Conservation (phyloP, 2,113 vertebrate species). For the Parus major region DNA sequence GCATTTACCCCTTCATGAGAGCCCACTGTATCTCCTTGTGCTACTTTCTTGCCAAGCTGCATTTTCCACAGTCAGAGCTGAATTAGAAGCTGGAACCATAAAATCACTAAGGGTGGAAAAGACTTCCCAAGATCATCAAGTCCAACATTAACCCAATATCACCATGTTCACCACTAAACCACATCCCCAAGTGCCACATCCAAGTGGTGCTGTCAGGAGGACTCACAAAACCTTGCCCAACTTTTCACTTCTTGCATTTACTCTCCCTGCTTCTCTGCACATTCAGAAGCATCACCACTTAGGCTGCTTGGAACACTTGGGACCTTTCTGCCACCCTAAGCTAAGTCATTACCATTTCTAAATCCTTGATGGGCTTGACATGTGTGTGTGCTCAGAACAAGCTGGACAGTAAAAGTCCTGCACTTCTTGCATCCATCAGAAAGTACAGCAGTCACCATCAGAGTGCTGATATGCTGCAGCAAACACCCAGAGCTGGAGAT, state of each 20-base stretch:
- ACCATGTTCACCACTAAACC: neutral
- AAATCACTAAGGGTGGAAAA: neutral
- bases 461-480: rapidly evolving
- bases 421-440: neutral
- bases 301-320: neutral
- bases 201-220: neutral
- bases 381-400: neutral
- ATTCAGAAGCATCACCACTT: neutral
- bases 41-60: neutral
- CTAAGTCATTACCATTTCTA: neutral
- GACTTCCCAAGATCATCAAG: neutral
- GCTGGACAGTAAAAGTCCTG: neutral
- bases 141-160: neutral
- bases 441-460: neutral
- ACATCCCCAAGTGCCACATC: neutral
- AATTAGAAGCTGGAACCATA: neutral
- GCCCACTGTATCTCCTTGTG: neutral
- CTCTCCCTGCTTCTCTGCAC: neutral
- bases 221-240: neutral
- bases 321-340: neutral
- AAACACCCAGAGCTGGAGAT: neutral
- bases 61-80: neutral
- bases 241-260: neutral
- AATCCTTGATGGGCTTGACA: neutral
- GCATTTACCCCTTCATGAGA: neutral